A percentile compares a stretch with the other conserved stretches of the same genome.
Evolutionary conservation across 1,140 invertebrate genomes (phyloP).

Genomic region (Drosophila pachea): DNA sequence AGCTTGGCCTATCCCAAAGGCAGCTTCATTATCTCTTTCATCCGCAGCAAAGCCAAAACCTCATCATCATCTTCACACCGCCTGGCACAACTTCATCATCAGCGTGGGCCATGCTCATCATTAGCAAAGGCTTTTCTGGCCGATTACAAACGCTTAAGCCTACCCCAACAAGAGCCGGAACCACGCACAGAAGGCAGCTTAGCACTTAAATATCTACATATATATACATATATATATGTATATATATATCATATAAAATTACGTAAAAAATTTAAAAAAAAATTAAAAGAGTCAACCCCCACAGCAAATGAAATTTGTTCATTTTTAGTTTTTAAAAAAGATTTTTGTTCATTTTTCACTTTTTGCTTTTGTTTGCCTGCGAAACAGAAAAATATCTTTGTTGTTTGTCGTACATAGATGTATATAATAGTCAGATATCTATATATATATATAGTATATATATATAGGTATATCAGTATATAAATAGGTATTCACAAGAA

Average conservation of each 20-base stretch:
- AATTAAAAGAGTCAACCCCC: not conserved
- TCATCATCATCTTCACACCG: not conserved
- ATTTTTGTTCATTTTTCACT: slow-evolving; percentile 68
- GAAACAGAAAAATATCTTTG: slow-evolving; percentile 76
- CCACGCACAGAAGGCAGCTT: not conserved
- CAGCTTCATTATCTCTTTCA: too few relatives aligned
- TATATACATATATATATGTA: not conserved
- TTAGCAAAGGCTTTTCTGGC: not conserved
- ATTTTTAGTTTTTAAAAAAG: slow-evolving; percentile 68
- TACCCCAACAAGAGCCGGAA: slow-evolving; percentile 6
- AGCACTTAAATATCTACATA: not conserved
- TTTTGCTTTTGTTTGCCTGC: slow-evolving; percentile 70
- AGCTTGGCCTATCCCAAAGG: too few relatives aligned
- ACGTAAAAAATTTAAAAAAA: too few relatives aligned
- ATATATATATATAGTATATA: slow-evolving; percentile 31
- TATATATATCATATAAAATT: not conserved
- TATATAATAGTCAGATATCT: slow-evolving; percentile 48
- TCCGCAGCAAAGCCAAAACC: too few relatives aligned
- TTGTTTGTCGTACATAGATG: slow-evolving; percentile 61
- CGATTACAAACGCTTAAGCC: not conserved
- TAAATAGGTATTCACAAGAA: slow-evolving; percentile 77
- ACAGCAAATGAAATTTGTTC: not conserved
- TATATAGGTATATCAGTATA: slow-evolving; percentile 53
- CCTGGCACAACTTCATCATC: slow-evolving; percentile 21
- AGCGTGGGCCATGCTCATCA: not conserved